phyloP scores from a whole-genome alignment of 2,888 invertebrate species.

The Drosophila putrida region DNA sequence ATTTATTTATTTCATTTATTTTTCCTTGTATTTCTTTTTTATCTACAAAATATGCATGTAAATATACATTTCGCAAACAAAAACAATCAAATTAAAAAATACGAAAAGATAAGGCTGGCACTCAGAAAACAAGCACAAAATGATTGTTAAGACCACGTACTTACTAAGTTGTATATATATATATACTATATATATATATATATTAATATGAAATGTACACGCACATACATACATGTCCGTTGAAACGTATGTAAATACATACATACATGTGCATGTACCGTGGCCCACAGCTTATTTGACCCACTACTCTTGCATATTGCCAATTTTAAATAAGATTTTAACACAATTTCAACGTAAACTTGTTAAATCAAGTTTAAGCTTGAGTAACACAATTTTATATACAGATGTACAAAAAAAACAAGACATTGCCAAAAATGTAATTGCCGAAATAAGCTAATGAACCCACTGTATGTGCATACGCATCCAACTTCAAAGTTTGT shows the following conservation, averaged over 20 bases:
- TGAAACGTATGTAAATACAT: conserved; percentile 7
- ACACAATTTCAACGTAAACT: too few species aligned
- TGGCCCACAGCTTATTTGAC: too few species aligned
- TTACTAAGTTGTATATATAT: conserved; percentile 5
- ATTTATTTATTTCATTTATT: conserved; percentile 53
- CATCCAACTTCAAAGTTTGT: not conserved
- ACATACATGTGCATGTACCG: not conserved
- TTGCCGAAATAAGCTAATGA: too few species aligned
- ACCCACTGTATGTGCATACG: not conserved
- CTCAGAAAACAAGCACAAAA: conserved; percentile 19
- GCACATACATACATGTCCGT: conserved; percentile 5
- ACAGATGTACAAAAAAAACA: too few species aligned
- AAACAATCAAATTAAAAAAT: not conserved
- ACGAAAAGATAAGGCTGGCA: conserved; percentile 22
- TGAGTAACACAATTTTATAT: too few species aligned
- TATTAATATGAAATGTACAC: conserved; percentile 13
- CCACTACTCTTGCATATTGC: too few species aligned
- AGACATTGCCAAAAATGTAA: too few species aligned
- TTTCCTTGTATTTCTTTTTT: conserved; percentile 16
- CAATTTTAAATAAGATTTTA: too few species aligned
- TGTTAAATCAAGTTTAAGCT: too few species aligned
- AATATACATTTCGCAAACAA: conserved; percentile 13
- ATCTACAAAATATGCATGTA: conserved; percentile 7
- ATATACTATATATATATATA: conserved; percentile 1
- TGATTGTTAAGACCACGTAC: conserved; percentile 33